Evolutionary conservation across 2,888 invertebrate species (phyloP).

Genomic region (Drosophila helvetica): DNA sequence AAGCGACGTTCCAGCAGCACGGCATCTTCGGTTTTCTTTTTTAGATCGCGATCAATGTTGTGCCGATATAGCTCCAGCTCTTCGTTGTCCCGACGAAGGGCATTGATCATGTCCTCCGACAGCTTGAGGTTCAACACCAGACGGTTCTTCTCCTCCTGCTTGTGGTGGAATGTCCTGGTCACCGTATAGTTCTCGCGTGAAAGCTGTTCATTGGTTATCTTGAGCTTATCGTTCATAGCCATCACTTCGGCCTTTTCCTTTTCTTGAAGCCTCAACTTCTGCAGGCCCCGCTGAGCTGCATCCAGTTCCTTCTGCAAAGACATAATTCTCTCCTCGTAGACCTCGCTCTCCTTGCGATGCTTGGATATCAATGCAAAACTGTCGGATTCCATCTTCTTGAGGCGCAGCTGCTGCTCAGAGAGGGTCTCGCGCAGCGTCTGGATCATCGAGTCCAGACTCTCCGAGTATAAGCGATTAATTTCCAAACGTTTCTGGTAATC

Average conservation of each 20-base stretch:
- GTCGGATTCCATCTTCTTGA: slow-evolving; percentile 55
- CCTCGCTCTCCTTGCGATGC: slow-evolving; percentile 2
- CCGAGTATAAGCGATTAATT: slow-evolving; percentile 75
- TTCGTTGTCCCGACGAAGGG: neutral
- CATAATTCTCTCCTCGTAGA: slow-evolving; percentile 35
- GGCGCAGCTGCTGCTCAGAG: slow-evolving; percentile 40
- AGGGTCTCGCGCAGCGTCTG: slow-evolving; percentile 25
- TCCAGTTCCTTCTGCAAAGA: slow-evolving; percentile 59
- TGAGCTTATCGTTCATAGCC: neutral
- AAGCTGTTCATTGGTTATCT: slow-evolving; percentile 18
- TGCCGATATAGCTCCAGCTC: slow-evolving; percentile 11
- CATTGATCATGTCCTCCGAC: neutral
- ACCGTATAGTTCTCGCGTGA: slow-evolving; percentile 23
- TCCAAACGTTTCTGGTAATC: slow-evolving; percentile 80
- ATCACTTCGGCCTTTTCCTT: neutral
- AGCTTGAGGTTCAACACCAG: neutral
- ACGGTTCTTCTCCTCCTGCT: slow-evolving; percentile 7
- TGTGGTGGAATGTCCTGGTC: neutral
- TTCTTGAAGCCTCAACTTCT: neutral
- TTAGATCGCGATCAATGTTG: slow-evolving; percentile 14
- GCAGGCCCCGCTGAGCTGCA: neutral
- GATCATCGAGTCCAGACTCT: slow-evolving; percentile 66
- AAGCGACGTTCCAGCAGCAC: slow-evolving; percentile 45
- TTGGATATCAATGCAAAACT: slow-evolving; percentile 49
- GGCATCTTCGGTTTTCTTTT: slow-evolving; percentile 32